These are phyloP conservation scores for Lochmaea crataegi DNA, from an alignment of 2,888 invertebrate genomes.

Conservation along the genomic window DNA sequence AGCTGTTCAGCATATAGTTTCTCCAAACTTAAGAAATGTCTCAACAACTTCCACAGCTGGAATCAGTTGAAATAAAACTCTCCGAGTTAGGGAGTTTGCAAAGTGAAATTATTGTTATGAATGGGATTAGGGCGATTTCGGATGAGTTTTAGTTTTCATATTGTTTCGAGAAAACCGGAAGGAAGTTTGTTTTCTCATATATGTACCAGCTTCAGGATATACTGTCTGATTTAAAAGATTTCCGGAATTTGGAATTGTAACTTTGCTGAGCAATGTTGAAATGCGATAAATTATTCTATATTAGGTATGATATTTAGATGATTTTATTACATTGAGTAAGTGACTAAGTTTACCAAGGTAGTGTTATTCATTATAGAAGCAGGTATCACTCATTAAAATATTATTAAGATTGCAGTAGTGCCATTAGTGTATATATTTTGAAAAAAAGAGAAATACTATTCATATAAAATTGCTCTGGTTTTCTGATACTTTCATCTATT, in stretches of 20 bases:
- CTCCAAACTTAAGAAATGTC: slow-evolving; percentile 28
- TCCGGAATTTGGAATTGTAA: not conserved
- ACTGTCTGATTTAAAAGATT: slow-evolving; percentile 4
- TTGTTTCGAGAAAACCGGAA: slow-evolving; percentile 20
- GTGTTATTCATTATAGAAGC: too few species aligned
- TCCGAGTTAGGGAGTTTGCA: slow-evolving; percentile 26
- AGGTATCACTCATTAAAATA: too few species aligned
- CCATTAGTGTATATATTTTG: too few species aligned
- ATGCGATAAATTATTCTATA: slow-evolving; percentile 4
- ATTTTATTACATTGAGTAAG: too few species aligned
- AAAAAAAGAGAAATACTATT: too few species aligned
- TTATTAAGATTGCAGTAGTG: too few species aligned
- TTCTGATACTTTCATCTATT: too few species aligned
- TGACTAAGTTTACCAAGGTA: too few species aligned
- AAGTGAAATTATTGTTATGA: slow-evolving; percentile 35
- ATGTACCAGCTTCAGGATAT: slow-evolving; percentile 6
- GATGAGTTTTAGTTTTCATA: slow-evolving; percentile 35
- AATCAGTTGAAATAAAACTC: slow-evolving; percentile 38
- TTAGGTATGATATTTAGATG: too few species aligned
- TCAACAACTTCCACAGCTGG: slow-evolving; percentile 37
- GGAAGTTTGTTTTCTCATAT: slow-evolving; percentile 11
- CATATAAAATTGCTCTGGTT: too few species aligned
- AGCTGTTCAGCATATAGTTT: slow-evolving; percentile 27
- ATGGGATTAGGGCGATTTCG: slow-evolving; percentile 36
- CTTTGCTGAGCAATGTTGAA: not conserved